Base-by-base conservation (phyloP, 1,140 invertebrate species). In the Bacillus rossius region DNA sequence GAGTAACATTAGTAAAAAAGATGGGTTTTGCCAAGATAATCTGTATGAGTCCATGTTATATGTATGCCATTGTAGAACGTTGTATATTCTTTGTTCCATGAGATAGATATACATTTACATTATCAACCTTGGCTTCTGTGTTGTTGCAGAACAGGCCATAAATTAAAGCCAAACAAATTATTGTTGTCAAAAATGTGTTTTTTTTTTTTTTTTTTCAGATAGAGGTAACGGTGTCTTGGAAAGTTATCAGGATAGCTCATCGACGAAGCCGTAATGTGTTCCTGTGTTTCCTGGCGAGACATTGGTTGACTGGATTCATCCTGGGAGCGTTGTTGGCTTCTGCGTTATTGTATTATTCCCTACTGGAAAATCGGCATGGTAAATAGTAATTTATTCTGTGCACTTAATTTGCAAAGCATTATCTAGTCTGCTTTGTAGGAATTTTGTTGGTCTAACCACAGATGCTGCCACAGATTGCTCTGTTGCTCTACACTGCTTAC, bases 271-370 rank as follows among this genome's bases (percentile, higher is more conserved):
- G 63, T 29, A 62, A 71, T 71, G 70, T 53, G 8, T 60, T 68
- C 26, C 55, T 59, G 13, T 61, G 54, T 47, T 38, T 41, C 59
- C 26, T 69, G 60, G 65, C 64, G 57, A 61, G 69, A 71, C 67
- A 69, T 54, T 68, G 70, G 70, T 26, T 71, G 62, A 67, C 61
- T 45, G 64, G 65, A 48, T 70, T 71, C 45, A 23, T 70, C 17
- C 55, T 70, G 5, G 70, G 68, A 20, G 67, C 59, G n/a, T 43
- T 62, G 16, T 20, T 67, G 20, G 64, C 67, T 19, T 65, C 64
- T 23, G 43, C 67, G 13, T 41, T 69, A 19, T 48, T 69, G 7
- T 69, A 68, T 60, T 68, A 64, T 43, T 53, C 59, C 37, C 64
- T 68, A 8, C 34, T 65, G 20, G 63, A 34, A 34, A 34, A 64